Percentiles rank a stretch among this genome's conserved stretches.
These are phyloP conservation scores for Rhogogaster chlorosoma DNA, from an alignment of 2,888 invertebrate genomes.

Conservation along the genomic window DNA sequence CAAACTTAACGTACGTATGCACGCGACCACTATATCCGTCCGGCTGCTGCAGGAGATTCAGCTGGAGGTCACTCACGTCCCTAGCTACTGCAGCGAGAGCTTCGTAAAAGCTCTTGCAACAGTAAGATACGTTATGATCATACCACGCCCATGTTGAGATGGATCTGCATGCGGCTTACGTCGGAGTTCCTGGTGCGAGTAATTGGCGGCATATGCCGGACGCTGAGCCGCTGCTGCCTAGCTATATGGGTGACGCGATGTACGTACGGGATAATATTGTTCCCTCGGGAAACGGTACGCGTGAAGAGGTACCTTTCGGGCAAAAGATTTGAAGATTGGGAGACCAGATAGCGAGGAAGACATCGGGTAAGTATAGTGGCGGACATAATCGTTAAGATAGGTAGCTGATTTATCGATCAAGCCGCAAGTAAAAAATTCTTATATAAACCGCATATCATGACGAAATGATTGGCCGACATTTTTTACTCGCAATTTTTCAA, in stretches of 20 bases:
- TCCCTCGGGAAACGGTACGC: slow-evolving; percentile 46
- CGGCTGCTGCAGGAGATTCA: background rate
- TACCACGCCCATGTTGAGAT: slow-evolving; percentile 30
- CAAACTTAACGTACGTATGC: background rate
- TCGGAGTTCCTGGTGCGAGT: slow-evolving; percentile 58
- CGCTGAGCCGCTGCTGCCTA: slow-evolving; percentile 62
- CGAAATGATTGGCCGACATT: background rate
- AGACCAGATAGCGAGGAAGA: slow-evolving; percentile 65
- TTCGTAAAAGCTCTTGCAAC: background rate
- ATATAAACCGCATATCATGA: slow-evolving; percentile 17
- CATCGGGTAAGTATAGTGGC: slow-evolving; percentile 68
- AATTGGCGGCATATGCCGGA: slow-evolving; percentile 66
- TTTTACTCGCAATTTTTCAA: background rate
- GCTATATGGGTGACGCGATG: slow-evolving; percentile 56
- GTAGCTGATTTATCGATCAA: slow-evolving; percentile 51
- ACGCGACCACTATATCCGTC: background rate
- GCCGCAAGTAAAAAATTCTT: slow-evolving; percentile 29
- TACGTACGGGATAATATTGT: slow-evolving; percentile 53
- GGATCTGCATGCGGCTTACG: slow-evolving; percentile 39
- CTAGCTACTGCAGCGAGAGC: slow-evolving; percentile 21
- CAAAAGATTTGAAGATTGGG: slow-evolving; percentile 64
- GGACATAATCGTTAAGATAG: slow-evolving; percentile 54
- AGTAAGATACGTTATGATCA: background rate
- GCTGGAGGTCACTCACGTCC: slow-evolving; percentile 20
- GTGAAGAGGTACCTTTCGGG: slow-evolving; percentile 28